Percentiles rank a stretch among this genome's conserved stretches.
phyloP scores from a whole-genome alignment of 2,888 invertebrate species.

The Minunthozetes semirufus region DNA sequence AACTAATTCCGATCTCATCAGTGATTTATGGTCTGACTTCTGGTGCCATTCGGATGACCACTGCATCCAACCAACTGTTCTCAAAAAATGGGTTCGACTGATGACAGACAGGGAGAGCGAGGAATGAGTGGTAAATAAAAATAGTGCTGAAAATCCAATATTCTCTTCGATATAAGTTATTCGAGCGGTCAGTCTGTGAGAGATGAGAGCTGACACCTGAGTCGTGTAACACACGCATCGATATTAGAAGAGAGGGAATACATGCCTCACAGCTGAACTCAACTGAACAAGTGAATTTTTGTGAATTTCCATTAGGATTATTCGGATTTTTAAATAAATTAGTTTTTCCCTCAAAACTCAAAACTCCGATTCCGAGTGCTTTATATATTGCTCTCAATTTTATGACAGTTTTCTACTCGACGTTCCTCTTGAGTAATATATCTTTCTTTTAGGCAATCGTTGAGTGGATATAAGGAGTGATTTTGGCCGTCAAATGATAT shows the following conservation, averaged over 20 bases:
- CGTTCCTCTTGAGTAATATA: neutral
- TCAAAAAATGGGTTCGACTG: neutral
- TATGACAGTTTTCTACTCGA: neutral
- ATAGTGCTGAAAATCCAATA: neutral
- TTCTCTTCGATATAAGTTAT: neutral
- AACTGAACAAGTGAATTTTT: too few species aligned
- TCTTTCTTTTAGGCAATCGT: neutral
- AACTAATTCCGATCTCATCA: neutral
- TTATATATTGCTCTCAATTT: neutral
- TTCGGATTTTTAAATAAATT: too few species aligned
- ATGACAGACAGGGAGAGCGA: neutral
- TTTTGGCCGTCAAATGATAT: conserved; percentile 9
- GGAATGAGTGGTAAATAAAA: neutral
- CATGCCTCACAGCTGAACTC: too few species aligned
- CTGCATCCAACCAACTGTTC: neutral
- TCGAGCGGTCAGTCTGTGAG: neutral
- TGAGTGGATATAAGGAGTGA: neutral
- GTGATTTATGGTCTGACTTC: neutral
- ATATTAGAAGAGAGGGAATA: too few species aligned
- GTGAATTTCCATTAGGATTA: too few species aligned
- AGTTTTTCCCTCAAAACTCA: too few species aligned
- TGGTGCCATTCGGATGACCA: neutral
- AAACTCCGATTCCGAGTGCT: neutral
- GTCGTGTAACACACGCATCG: neutral
- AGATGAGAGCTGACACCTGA: neutral